Base-by-base conservation (phyloP, 1,140 invertebrate species). In the Bombus sibiricus region DNA sequence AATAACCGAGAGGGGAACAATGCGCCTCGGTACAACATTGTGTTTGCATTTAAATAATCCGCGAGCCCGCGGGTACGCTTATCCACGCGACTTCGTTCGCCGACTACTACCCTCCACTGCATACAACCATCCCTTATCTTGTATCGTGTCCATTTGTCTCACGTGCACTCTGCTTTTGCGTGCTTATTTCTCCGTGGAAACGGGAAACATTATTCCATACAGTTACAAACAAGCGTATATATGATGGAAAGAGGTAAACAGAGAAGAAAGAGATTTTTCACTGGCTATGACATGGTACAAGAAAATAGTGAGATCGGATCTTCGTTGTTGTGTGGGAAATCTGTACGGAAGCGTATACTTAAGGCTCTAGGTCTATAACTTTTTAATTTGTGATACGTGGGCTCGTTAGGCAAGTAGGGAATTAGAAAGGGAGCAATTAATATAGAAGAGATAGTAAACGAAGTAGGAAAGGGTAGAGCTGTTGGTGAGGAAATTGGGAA, bases 41-140 rank as follows among this genome's bases (percentile, higher is more conserved):
- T 94, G 93, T 94, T 94, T 94, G 93, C 93, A 94, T 94, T 94
- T 94, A 94, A 94, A 94, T 94, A 94, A 94, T 94, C 93, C 91
- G 93, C 93, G 92, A 94, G 89, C 90, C 87, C 91, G 86, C 88
- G 88, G 91, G 89, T 90, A 87, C 81, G 90, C 85, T 90, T 83
- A 90, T 90, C 84, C 84, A 71, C 59, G 85, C 47, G 85, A 87
- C 73, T 88, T 87, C 87, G 53, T 74, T 37, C 57, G 28, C 34
- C 47, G n/a, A 53, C 57, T 53, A 15, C 76, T 57, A 25, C 57
- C 68, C 39, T 39, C 53, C 22, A 8, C 34, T 34, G 47, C 74
- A 68, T 57, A n/a, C 62, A 62, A 28, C 28, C 32, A 32, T 1
- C 47, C 32, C 53, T 32, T 53, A 43, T 69, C 18, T 75, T 75